Evolutionary conservation across 2,113 vertebrate species (phyloP), one percentile per base, ranked within the genome.

Genomic region (Lagopus muta): DNA sequence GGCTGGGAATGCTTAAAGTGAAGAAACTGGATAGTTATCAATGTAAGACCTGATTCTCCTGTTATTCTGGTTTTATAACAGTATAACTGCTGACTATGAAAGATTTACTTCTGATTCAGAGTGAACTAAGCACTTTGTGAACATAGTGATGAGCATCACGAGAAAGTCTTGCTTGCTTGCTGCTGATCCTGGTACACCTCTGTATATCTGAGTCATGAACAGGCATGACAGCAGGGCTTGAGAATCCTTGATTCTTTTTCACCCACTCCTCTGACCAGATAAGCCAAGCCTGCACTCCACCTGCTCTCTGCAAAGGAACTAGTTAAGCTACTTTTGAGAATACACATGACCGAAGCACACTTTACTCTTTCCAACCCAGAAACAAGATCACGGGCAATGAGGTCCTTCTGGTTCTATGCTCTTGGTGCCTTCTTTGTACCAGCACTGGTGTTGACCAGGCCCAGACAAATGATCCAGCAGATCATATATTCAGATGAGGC

Each of bases 21-120:
- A 92, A 91, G 82, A 94, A 95, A 94, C n/a, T 3, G 13, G 87
- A 48, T 94, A 83, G 92, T 91, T 74, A 86, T 81, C 34, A 1
- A 80, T 65, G 48, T 60, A 86, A 80, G 57, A 54, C 87, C 57
- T 91, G 92, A 92, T 74, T 86, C 75, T 88, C 91, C 79, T 86
- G 94, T 75, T 75, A 40, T 30, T 52, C 87, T 61, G 82, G 82
- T 91, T 94, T 89, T 89, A 47, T 21, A 69, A 82, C 43, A 91
- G 82, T 30, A 6, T 57, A 89, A 91, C 61, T 95, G 92, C 89
- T 95, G 95, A 96, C 89, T 89, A 4, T 66, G 72, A 52, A 91
- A 58, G 78, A 90, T 74, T 79, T 92, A 72, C 42, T 88, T 96
- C 94, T 96, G 94, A 96, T 93, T 96, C 96, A 94, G 82, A 77